These are phyloP conservation scores for Drosophila birchii DNA, from an alignment of 2,888 invertebrate species.

Conservation along the genomic window DNA sequence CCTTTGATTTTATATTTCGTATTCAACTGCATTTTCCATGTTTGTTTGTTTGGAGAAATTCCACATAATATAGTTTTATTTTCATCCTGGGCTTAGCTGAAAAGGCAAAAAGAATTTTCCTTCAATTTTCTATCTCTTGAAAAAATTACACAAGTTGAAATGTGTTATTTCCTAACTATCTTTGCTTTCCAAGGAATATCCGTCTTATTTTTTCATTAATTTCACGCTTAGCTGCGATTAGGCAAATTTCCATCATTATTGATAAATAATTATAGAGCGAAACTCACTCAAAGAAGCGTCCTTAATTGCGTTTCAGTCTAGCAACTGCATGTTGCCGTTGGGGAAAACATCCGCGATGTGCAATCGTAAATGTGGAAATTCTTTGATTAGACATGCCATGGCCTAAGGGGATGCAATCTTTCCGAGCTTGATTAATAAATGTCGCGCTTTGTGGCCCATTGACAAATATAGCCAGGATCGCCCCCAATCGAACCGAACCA, in stretches of 20 bases:
- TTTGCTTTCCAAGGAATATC: neutral
- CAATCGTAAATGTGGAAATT: slow-evolving; percentile 54
- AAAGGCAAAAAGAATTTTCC: neutral
- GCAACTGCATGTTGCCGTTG: neutral
- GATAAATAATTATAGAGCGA: slow-evolving; percentile 64
- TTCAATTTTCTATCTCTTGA: neutral
- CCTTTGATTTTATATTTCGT: neutral
- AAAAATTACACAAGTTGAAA: neutral
- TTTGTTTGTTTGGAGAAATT: neutral
- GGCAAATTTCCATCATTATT: slow-evolving; percentile 40
- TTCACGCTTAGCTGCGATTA: slow-evolving; percentile 16
- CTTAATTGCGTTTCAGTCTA: slow-evolving; percentile 53
- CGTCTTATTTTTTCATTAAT: slow-evolving; percentile 66
- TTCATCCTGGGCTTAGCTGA: neutral
- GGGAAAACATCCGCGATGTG: slow-evolving; percentile 1
- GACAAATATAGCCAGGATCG: slow-evolving; percentile 51
- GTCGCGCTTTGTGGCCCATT: slow-evolving; percentile 59
- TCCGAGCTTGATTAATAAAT: slow-evolving; percentile 72
- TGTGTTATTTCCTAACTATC: neutral
- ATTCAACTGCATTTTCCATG: too few species aligned
- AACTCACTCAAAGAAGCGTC: slow-evolving; percentile 51
- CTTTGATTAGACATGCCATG: slow-evolving; percentile 59
- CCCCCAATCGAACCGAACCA: neutral
- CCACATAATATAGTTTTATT: neutral
- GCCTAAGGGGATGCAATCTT: slow-evolving; percentile 31